Conservation (phyloP, 1,140 invertebrate genomes). For the Acromyrmex charruanus region DNA sequence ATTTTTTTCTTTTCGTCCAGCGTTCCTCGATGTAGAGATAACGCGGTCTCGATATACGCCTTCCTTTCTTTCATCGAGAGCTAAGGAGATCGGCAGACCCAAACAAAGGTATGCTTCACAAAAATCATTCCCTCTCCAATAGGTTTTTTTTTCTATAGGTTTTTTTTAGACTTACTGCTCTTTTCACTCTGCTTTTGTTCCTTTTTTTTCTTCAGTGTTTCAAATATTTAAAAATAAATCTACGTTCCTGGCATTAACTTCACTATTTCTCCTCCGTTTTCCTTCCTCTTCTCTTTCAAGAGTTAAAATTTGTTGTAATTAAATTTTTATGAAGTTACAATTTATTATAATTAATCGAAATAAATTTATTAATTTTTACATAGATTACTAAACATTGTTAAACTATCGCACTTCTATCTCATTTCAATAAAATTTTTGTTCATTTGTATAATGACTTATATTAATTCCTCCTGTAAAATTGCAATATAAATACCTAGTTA, state of each 20-base stretch:
- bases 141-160: neutral
- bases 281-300: too few species aligned
- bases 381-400: neutral
- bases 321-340: too few species aligned
- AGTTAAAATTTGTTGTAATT: neutral
- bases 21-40: conserved; percentile 59
- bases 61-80: conserved; percentile 24
- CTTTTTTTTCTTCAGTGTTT: neutral
- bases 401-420: neutral
- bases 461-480: neutral
- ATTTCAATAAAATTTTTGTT: neutral
- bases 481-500: neutral
- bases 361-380: neutral
- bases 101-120: conserved; percentile 58
- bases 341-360: neutral
- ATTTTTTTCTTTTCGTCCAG: conserved; percentile 57
- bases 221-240: conserved; percentile 13
- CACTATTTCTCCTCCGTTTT: neutral
- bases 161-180: neutral
- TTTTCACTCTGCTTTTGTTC: neutral
- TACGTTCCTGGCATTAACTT: neutral
- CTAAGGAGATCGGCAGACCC: conserved; percentile 36
- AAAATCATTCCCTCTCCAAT: conserved; percentile 29
- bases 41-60: conserved; percentile 9
- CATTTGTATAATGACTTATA: neutral